Conservation (phyloP, 2,797 vertebrate genomes). For the Eremophila alpestris region DNA sequence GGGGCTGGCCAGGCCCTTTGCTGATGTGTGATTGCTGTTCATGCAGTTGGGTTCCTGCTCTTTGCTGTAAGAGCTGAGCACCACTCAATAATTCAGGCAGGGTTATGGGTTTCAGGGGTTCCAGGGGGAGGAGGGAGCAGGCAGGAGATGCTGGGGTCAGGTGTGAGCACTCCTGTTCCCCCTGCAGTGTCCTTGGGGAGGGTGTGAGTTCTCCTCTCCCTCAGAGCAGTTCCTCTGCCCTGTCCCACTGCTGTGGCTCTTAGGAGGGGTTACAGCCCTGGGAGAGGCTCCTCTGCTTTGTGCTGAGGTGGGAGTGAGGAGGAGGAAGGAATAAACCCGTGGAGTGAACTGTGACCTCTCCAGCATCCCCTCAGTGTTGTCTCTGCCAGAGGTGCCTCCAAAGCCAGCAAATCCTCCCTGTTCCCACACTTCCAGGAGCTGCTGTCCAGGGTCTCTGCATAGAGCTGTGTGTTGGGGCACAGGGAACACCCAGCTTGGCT, state of each 20-base stretch:
- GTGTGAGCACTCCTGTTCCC: background rate
- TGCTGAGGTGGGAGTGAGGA: background rate
- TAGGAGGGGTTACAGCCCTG: background rate
- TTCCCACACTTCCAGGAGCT: accelerated
- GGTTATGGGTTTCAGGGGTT: background rate
- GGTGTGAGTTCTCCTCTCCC: background rate
- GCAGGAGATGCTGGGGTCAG: background rate
- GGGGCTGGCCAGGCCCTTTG: background rate
- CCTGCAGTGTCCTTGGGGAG: background rate
- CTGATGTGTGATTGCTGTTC: background rate
- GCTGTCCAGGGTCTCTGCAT: background rate
- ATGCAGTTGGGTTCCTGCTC: background rate
- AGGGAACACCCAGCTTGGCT: accelerated
- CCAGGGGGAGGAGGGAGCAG: background rate
- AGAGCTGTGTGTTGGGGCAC: background rate
- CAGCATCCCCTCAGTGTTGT: background rate
- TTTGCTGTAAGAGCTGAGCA: background rate
- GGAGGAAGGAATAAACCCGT: background rate
- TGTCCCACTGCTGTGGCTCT: background rate
- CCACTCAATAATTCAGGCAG: background rate
- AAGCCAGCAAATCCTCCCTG: background rate
- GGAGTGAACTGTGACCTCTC: background rate
- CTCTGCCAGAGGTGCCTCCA: background rate
- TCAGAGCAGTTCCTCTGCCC: background rate
- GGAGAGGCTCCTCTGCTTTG: background rate